phyloP scores from a whole-genome alignment of 53 echinoderm and acorn worm species.

The Hippasteria phrygiana region DNA sequence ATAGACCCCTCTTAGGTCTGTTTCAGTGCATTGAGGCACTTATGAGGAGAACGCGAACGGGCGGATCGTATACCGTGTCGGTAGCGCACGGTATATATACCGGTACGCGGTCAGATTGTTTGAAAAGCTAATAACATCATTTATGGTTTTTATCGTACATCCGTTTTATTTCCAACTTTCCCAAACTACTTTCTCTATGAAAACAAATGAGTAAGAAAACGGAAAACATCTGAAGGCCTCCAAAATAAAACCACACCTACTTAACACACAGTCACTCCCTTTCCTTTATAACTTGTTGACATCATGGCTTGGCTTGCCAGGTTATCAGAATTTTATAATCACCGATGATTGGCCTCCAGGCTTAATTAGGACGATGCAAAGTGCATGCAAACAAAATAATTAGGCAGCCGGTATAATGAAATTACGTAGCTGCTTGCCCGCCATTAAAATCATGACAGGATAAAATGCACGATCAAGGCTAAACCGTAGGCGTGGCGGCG shows the following conservation, averaged over 20 bases:
- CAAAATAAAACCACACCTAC: neutral
- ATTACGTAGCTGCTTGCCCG: conserved; percentile 24
- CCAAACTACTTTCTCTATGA: no score
- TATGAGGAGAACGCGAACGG: no score
- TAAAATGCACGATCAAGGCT: conserved; percentile 20
- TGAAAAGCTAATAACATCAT: no score
- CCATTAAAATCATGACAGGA: neutral
- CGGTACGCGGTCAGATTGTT: no score
- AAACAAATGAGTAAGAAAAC: no score
- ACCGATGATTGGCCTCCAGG: neutral
- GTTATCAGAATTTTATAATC: neutral
- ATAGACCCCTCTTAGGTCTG: no score
- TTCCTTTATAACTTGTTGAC: neutral
- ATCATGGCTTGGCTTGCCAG: neutral
- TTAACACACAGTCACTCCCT: neutral
- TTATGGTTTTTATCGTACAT: no score
- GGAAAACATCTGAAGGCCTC: neutral
- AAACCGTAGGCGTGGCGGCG: conserved; percentile 45
- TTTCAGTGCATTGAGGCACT: no score
- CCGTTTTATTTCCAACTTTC: no score
- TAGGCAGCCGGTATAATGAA: conserved; percentile 29
- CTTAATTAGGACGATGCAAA: neutral
- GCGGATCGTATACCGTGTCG: no score
- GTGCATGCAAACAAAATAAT: conserved; percentile 35
- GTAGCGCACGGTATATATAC: no score